Percentiles rank a stretch among this genome's conserved stretches.
These are phyloP conservation scores for Philopedon plagiatum DNA, from an alignment of 2,888 invertebrate genomes.

Conservation along the genomic window DNA sequence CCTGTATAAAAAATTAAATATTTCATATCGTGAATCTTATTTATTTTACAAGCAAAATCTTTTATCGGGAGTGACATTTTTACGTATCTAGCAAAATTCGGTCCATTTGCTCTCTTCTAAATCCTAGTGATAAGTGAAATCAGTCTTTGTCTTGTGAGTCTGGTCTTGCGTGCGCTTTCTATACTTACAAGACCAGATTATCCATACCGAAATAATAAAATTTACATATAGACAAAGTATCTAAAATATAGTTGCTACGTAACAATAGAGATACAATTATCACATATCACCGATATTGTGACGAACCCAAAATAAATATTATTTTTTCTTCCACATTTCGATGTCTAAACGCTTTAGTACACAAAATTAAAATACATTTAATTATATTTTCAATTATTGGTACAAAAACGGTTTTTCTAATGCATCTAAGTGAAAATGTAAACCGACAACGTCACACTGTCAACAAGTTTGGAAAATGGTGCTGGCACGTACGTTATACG, in stretches of 20 bases:
- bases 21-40: too few relatives aligned
- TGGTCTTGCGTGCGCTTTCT: too few relatives aligned
- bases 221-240: background rate
- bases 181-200: too few relatives aligned
- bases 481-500: slow-evolving; percentile 31
- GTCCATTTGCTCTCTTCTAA: too few relatives aligned
- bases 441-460: slow-evolving; percentile 32
- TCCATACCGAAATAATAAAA: too few relatives aligned
- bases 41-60: too few relatives aligned
- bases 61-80: too few relatives aligned
- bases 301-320: slow-evolving; percentile 38
- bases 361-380: slow-evolving; percentile 47
- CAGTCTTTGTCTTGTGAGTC: too few relatives aligned
- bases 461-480: slow-evolving; percentile 32
- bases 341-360: slow-evolving; percentile 37
- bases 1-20: too few relatives aligned
- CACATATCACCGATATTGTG: slow-evolving; percentile 35
- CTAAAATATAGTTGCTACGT: slow-evolving; percentile 9
- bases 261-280: slow-evolving; percentile 35
- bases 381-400: slow-evolving; percentile 48
- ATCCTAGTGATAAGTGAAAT: too few relatives aligned
- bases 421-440: slow-evolving; percentile 36
- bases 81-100: too few relatives aligned
- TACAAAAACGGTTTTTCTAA: slow-evolving; percentile 47
- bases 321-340: slow-evolving; percentile 23